phyloP scores from a whole-genome alignment of 2,888 invertebrate genomes.

The Phyllotreta striolata region DNA sequence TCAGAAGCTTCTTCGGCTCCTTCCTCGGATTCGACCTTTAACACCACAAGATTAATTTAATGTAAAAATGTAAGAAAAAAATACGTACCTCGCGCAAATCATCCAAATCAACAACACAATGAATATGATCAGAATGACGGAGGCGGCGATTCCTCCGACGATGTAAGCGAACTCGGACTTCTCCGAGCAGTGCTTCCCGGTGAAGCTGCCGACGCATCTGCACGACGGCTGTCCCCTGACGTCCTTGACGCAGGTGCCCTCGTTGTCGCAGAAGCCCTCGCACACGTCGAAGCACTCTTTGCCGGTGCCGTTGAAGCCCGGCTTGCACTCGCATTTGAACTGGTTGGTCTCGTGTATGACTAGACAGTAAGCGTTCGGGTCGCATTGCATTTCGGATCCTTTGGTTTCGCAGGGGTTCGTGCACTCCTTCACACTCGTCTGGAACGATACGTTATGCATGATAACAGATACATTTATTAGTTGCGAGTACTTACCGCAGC shows the following conservation, averaged over 20 bases:
- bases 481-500: constrained; percentile 75
- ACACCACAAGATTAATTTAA: constrained; percentile 1
- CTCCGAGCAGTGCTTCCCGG: constrained; percentile 86
- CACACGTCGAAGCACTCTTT: constrained; percentile 84
- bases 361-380: constrained; percentile 86
- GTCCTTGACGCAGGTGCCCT: constrained; percentile 87
- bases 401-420: constrained; percentile 90
- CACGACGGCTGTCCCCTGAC: constrained; percentile 85
- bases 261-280: constrained; percentile 86
- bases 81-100: constrained; percentile 85
- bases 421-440: constrained; percentile 84
- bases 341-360: constrained; percentile 83
- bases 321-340: constrained; percentile 91
- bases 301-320: constrained; percentile 91
- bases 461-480: no score
- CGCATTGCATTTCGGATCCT: constrained; percentile 84
- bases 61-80: neutral
- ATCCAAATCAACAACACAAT: constrained; percentile 94
- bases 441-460: constrained; percentile 26
- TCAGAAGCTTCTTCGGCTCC: constrained; percentile 90
- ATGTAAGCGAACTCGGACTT: constrained; percentile 96
- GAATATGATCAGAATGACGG: constrained; percentile 92
- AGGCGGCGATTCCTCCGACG: constrained; percentile 91
- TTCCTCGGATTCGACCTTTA: constrained; percentile 81
- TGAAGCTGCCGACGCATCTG: constrained; percentile 90